phyloP scores from a whole-genome alignment of 2,113 vertebrate species.

The Todiramphus chloris region DNA sequence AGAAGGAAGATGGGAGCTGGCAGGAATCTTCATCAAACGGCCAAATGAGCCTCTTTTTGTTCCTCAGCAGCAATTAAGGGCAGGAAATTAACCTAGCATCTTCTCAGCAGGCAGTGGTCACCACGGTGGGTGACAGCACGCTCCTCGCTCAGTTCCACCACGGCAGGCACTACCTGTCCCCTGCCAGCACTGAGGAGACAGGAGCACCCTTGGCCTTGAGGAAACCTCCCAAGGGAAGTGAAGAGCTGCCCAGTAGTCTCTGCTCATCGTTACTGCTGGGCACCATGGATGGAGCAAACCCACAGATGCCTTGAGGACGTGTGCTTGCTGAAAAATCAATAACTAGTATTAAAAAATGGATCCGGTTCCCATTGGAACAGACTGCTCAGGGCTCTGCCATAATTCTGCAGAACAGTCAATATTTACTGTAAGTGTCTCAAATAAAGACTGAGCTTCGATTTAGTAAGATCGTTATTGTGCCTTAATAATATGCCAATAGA shows the following conservation, averaged over 20 bases:
- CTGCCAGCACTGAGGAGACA: neutral
- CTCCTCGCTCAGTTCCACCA: neutral
- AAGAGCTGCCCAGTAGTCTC: neutral
- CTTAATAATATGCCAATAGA: conserved; percentile 78
- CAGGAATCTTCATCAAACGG: conserved; percentile 43
- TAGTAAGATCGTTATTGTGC: conserved; percentile 67
- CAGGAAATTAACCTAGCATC: conserved; percentile 50
- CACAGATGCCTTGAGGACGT: conserved; percentile 53
- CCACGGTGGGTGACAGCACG: neutral
- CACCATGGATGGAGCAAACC: conserved; percentile 37
- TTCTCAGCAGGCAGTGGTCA: neutral
- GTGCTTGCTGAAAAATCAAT: conserved; percentile 69
- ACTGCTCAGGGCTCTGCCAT: conserved; percentile 68
- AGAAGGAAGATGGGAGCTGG: conserved; percentile 54
- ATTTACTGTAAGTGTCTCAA: conserved; percentile 73
- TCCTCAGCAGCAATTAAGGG: conserved; percentile 46
- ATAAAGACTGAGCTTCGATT: conserved; percentile 76
- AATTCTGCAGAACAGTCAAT: conserved; percentile 76
- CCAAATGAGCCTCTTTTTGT: neutral
- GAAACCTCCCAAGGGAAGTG: neutral
- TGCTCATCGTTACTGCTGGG: neutral
- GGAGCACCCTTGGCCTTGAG: neutral
- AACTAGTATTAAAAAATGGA: conserved; percentile 78
- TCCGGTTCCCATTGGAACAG: conserved; percentile 60
- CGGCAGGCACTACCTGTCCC: fast-evolving